These are phyloP conservation scores for Mythimna albipuncta DNA, from an alignment of 2,888 invertebrate genomes.

Conservation along the genomic window DNA sequence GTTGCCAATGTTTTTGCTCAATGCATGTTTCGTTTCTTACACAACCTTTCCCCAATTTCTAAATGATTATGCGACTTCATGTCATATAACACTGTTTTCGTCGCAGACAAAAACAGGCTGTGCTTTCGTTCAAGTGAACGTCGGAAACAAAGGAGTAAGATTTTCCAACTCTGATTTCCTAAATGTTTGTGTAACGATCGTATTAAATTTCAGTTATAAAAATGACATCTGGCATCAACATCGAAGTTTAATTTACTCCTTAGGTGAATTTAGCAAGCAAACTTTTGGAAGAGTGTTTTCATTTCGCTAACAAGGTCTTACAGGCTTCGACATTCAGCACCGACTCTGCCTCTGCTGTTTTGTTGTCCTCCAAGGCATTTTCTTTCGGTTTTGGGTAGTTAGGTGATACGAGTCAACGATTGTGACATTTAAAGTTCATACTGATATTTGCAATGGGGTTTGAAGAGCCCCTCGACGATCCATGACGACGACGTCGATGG, in stretches of 20 bases:
- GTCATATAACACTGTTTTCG: slow-evolving; percentile 20
- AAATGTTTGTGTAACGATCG: neutral
- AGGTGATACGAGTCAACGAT: slow-evolving; percentile 72
- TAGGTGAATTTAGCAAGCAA: neutral
- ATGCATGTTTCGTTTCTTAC: slow-evolving; percentile 27
- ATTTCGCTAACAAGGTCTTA: slow-evolving; percentile 5
- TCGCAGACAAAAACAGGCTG: neutral
- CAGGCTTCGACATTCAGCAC: slow-evolving; percentile 4
- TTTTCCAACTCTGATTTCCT: neutral
- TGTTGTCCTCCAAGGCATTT: slow-evolving; percentile 28
- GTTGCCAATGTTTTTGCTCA: slow-evolving; percentile 3
- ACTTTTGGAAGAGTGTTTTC: neutral
- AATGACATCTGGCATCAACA: neutral
- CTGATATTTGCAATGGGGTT: slow-evolving; percentile 82
- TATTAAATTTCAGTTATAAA: neutral
- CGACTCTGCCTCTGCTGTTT: slow-evolving; percentile 6
- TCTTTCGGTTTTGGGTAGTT: slow-evolving; percentile 38
- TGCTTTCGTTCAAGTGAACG: neutral
- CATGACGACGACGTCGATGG: slow-evolving; percentile 43
- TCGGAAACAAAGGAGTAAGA: neutral
- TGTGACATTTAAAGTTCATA: slow-evolving; percentile 89
- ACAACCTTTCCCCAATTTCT: slow-evolving; percentile 7
- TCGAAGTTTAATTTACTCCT: neutral
- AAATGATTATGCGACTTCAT: slow-evolving; percentile 29
- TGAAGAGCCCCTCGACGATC: slow-evolving; percentile 67